Conservation (phyloP, 1,140 invertebrate genomes). For the Patella vulgata region DNA sequence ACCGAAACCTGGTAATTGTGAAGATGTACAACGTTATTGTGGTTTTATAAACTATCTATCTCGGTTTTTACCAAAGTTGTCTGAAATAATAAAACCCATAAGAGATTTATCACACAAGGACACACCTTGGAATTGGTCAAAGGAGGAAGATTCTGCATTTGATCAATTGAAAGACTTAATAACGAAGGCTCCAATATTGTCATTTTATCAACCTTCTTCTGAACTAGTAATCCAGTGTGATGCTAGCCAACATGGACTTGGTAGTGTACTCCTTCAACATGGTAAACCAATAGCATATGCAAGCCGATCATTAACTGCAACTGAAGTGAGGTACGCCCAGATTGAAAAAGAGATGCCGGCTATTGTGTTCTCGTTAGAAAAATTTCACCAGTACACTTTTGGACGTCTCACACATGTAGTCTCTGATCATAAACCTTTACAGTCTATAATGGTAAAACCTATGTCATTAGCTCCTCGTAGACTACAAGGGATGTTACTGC, state of each 20-base stretch:
- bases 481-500: conserved; percentile 17
- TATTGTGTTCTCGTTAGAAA: conserved; percentile 54
- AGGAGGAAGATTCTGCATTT: conserved; percentile 23
- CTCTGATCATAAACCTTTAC: conserved; percentile 58
- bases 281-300: conserved; percentile 59
- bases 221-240: conserved; percentile 32
- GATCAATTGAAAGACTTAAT: conserved; percentile 32
- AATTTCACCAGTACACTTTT: conserved; percentile 65
- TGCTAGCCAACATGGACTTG: conserved; percentile 53
- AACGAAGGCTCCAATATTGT: conserved; percentile 24
- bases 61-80: conserved; percentile 30
- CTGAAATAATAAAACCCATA: no score
- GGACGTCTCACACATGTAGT: conserved; percentile 41
- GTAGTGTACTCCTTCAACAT: conserved; percentile 31
- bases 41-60: conserved; percentile 33
- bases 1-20: no score
- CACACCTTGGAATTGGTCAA: conserved; percentile 28
- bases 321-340: conserved; percentile 61
- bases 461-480: conserved; percentile 19
- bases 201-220: conserved; percentile 30
- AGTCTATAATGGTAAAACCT: conserved; percentile 48
- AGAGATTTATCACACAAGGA: no score
- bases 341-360: conserved; percentile 68
- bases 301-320: conserved; percentile 52
- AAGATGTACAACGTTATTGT: conserved; percentile 21